phyloP scores from a whole-genome alignment of 1,140 invertebrate genomes.

The Trichogramma pretiosum region DNA sequence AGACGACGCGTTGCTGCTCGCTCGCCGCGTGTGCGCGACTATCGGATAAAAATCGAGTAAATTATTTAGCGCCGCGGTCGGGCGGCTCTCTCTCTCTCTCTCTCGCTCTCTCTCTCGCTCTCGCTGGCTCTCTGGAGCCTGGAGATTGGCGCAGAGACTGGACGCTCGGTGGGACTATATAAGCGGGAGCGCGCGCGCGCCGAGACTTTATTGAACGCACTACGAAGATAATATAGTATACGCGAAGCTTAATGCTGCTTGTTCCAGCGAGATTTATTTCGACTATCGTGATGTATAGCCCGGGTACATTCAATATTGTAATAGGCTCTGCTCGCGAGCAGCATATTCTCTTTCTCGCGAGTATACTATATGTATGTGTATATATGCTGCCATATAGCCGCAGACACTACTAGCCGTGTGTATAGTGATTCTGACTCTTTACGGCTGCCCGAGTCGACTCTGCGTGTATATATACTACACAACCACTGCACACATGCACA shows the following conservation, averaged over 20 bases:
- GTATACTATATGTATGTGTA: conserved; percentile 27
- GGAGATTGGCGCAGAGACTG: too few relatives aligned
- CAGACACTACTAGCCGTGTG: too few relatives aligned
- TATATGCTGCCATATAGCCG: too few relatives aligned
- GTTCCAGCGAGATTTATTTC: conserved; percentile 42
- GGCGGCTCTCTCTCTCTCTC: not conserved
- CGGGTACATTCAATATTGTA: conserved; percentile 43
- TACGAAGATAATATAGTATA: too few relatives aligned
- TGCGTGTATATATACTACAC: too few relatives aligned
- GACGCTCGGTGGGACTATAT: too few relatives aligned
- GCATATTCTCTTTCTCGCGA: conserved; percentile 31
- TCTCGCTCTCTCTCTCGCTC: not conserved
- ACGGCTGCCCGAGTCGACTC: too few relatives aligned
- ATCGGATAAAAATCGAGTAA: conserved; percentile 35
- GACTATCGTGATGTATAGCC: conserved; percentile 42
- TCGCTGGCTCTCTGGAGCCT: too few relatives aligned
- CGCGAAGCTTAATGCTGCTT: too few relatives aligned
- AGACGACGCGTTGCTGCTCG: not conserved
- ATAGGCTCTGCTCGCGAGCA: conserved; percentile 29
- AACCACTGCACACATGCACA: too few relatives aligned
- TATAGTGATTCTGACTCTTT: too few relatives aligned
- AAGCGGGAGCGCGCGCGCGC: conserved; percentile 25
- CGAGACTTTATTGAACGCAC: too few relatives aligned
- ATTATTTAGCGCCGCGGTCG: conserved; percentile 36
- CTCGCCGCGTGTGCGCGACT: not conserved